Evolutionary conservation across 2,797 vertebrate species (phyloP).

Genomic region (Pipistrellus pygmaeus): DNA sequence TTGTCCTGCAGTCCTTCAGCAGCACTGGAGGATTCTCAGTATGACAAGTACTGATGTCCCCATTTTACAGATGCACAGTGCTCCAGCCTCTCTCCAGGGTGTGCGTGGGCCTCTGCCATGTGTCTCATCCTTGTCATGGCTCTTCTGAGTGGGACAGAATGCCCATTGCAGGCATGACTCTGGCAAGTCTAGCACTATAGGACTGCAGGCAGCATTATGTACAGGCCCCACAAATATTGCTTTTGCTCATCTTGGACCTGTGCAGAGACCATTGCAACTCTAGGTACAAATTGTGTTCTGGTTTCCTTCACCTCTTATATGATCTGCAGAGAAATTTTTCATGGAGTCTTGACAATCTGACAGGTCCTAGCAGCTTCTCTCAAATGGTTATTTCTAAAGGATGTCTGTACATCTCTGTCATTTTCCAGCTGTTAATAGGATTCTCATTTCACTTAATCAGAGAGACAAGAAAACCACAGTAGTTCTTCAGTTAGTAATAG

Average conservation of each 20-base stretch:
- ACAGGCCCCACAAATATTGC: no score
- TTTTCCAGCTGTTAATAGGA: conserved; percentile 73
- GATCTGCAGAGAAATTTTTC: neutral
- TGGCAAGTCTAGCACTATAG: neutral
- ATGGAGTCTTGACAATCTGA: neutral
- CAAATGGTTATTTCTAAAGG: conserved; percentile 46
- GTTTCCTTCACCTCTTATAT: neutral
- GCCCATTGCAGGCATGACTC: no score
- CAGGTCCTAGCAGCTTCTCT: neutral
- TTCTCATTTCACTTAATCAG: conserved; percentile 70
- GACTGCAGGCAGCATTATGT: rapidly evolving
- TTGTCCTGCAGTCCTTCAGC: no score
- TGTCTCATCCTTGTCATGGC: no score
- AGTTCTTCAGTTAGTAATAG: conserved; percentile 27
- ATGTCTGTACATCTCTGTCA: conserved; percentile 28
- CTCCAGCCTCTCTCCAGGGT: no score
- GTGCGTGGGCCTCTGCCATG: no score
- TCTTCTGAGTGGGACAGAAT: no score
- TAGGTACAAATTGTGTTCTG: neutral
- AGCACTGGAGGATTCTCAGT: no score
- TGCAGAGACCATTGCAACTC: no score
- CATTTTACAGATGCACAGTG: no score
- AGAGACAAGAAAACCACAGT: conserved; percentile 52
- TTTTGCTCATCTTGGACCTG: neutral
- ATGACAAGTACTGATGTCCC: no score